Base-by-base conservation (phyloP, 1,140 invertebrate species). In the Parapsyche elsis region DNA sequence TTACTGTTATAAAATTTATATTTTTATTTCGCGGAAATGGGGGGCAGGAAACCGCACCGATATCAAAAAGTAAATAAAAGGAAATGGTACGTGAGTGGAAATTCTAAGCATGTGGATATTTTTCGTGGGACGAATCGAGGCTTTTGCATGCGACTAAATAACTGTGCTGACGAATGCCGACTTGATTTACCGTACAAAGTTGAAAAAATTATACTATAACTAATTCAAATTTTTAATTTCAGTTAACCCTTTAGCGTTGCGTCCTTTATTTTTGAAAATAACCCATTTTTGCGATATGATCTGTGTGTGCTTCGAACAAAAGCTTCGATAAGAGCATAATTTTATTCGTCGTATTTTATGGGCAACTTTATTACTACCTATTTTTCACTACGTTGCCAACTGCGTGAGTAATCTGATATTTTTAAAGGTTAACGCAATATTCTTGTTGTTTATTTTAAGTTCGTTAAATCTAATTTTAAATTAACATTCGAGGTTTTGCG, bases 41-140 rank as follows among this genome's bases (percentile, higher is more conserved):
- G 30, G 30, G 30, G 21, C 64, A 67, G 64, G 23, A 67, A 67
- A 67, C 21, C 64, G 64, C 64, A 23, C 21, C 21, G 23, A 7
- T 67, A 67, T 67, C 19, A 67, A 67, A 67, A 67, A 67, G 10
- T 12, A 23, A 19, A 67, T 23, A 30, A 67, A 67, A 67, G 64
- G 64, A 67, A 12, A 26, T 23, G 19, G 7, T 67, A 67, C 64
- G 64, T 67, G 64, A 67, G 64, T 12, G 64, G 64, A 67, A 67
- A 67, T 23, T 67, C 23, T 53, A 53, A 53, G 12, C 30, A 21
- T 19, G 14, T 21, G 57, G 21, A 9, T 61, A 16, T 21, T 16
- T 61, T 61, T 61, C 57, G 57, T 16, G 57, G 1, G 1, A 38
- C 7, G 21, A 61, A 61, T 61, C 0, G 16, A 61, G 16, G 1